Conservation (phyloP, 2,113 vertebrate species). For the Bujurquina vittata region DNA sequence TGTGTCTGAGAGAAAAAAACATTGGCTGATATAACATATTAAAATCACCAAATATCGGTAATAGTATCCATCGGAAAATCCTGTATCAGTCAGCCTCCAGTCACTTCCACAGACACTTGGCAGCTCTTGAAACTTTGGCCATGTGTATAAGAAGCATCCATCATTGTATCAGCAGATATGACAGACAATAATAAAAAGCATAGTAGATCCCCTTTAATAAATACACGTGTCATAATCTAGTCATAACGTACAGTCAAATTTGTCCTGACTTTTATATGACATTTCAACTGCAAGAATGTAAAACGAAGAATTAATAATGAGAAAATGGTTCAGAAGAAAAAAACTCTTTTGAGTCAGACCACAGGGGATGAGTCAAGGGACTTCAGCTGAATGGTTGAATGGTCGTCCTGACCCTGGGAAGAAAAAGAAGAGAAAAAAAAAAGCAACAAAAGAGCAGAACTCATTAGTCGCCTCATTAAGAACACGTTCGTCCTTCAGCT, state of each 20-base stretch:
- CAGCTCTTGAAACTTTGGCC: neutral
- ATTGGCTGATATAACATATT: neutral
- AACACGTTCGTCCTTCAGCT: constrained; percentile 71
- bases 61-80: neutral
- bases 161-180: neutral
- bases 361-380: constrained; percentile 22
- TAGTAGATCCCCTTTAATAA: neutral
- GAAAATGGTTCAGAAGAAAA: neutral
- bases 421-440: constrained; percentile 6
- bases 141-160: neutral
- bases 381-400: constrained; percentile 43
- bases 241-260: neutral
- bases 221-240: neutral
- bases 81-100: neutral
- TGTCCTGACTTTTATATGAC: constrained; percentile 19
- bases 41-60: neutral
- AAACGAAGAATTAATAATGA: constrained; percentile 16
- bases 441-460: constrained; percentile 62
- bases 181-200: neutral
- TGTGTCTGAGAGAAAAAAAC: neutral
- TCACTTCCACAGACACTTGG: neutral
- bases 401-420: constrained; percentile 42
- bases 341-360: constrained; percentile 1
- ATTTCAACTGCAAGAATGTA: constrained; percentile 23
- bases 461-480: constrained; percentile 76